Conservation (phyloP, 92 coral and sea anemone species). For the Micromussa lordhowensis region DNA sequence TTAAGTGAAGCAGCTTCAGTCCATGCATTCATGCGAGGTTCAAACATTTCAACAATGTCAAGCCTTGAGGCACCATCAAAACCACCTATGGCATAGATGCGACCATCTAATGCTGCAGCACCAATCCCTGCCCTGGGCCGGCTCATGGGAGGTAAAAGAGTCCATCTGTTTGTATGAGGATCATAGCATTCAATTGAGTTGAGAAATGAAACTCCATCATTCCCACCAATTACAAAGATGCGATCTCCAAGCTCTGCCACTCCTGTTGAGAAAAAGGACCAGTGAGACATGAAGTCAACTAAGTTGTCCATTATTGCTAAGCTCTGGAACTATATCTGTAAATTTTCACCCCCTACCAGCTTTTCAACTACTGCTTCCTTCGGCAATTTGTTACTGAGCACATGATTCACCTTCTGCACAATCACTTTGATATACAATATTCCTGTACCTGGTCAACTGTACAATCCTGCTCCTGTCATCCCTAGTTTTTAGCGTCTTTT, state of each 20-base stretch:
- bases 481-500: too few relatives aligned
- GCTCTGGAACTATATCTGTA: too few relatives aligned
- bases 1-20: conserved; percentile 85
- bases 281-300: not conserved
- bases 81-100: conserved; percentile 95
- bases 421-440: too few relatives aligned
- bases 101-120: conserved; percentile 95
- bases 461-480: too few relatives aligned
- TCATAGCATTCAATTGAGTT: conserved; percentile 96
- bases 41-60: conserved; percentile 97
- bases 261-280: conserved; percentile 51
- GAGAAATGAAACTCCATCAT: conserved; percentile 94
- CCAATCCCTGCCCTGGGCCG: conserved; percentile 98
- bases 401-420: too few relatives aligned
- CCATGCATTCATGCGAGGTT: conserved; percentile 98
- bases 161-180: conserved; percentile 96
- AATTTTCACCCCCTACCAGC: too few relatives aligned
- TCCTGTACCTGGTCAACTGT: too few relatives aligned
- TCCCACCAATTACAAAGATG: conserved; percentile 97
- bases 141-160: conserved; percentile 91
- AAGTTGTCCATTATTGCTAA: too few relatives aligned
- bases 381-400: too few relatives aligned
- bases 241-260: conserved; percentile 96
- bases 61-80: conserved; percentile 97
- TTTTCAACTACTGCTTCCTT: too few relatives aligned